A percentile compares a stretch with the other conserved stretches of the same genome.
These are phyloP conservation scores for Anguilla pacifica DNA, from an alignment of 2,797 vertebrate genomes.

Conservation along the genomic window DNA sequence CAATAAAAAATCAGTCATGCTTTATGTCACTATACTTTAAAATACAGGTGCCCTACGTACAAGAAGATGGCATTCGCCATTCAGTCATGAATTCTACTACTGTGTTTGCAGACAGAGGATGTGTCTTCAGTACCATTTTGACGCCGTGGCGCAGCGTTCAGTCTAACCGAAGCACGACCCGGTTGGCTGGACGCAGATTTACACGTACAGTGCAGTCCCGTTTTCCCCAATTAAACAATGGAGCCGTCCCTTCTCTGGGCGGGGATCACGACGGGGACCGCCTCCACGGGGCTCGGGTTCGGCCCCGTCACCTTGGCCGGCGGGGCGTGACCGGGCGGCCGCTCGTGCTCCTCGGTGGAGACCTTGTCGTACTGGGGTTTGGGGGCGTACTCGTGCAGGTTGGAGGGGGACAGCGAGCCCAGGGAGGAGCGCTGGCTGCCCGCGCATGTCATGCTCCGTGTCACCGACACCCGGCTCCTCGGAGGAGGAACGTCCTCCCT, in stretches of 20 bases:
- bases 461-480: constrained; percentile 90
- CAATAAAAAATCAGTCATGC: constrained; percentile 57
- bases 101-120: background rate
- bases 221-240: constrained; percentile 79
- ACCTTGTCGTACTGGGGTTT: constrained; percentile 92
- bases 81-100: background rate
- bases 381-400: constrained; percentile 86
- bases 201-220: background rate
- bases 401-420: constrained; percentile 96
- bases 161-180: background rate
- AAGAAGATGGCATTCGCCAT: constrained; percentile 35
- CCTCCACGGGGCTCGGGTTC: constrained; percentile 97
- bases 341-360: constrained; percentile 87
- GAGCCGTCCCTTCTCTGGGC: constrained; percentile 97
- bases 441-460: constrained; percentile 85
- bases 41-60: constrained; percentile 10
- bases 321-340: constrained; percentile 74
- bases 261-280: constrained; percentile 93
- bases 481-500: constrained; percentile 97
- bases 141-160: background rate
- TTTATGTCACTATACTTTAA: constrained; percentile 29
- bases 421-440: constrained; percentile 95
- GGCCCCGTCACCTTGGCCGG: constrained; percentile 84
- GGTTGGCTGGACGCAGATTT: background rate
- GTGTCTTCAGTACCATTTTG: background rate